These are phyloP conservation scores for Luperina testacea DNA, from an alignment of 2,888 invertebrate species.

Conservation along the genomic window DNA sequence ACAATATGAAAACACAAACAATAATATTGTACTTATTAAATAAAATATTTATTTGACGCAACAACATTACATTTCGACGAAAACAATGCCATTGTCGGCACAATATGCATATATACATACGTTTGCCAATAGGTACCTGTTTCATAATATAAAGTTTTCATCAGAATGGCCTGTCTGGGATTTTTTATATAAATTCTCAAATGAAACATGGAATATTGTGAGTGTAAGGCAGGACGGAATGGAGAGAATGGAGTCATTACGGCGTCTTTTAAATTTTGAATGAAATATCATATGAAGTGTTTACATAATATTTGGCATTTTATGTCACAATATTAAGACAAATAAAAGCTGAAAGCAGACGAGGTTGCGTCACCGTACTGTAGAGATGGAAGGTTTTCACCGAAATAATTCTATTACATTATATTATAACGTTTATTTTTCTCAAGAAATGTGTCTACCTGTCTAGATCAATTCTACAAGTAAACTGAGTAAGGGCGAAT, in stretches of 20 bases:
- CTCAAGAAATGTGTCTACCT: not conserved
- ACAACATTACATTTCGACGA: conserved; percentile 3
- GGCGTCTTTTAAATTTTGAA: conserved; percentile 49
- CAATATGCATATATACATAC: not conserved
- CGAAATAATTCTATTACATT: not conserved
- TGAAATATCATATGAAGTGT: conserved; percentile 45
- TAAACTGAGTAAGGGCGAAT: not conserved
- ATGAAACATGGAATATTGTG: conserved; percentile 45
- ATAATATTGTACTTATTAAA: not conserved
- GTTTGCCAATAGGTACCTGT: conserved; percentile 32
- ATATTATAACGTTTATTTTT: not conserved
- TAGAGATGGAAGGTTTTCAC: not conserved
- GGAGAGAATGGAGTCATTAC: conserved; percentile 36
- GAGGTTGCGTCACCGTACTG: not conserved
- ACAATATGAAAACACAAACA: not conserved
- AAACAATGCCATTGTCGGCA: conserved; percentile 1
- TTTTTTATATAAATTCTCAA: conserved; percentile 62
- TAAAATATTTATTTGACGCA: conserved; percentile 14
- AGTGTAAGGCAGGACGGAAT: conserved; percentile 23
- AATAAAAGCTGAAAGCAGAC: conserved; percentile 20
- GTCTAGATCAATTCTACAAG: not conserved
- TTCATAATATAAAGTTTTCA: conserved; percentile 33
- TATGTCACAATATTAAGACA: conserved; percentile 22
- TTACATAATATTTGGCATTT: conserved; percentile 40
- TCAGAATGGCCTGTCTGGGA: conserved; percentile 38